Percentiles rank a stretch among this genome's conserved stretches.
Evolutionary conservation across 2,113 vertebrate genomes (phyloP).

Genomic region (Dasypus novemcinctus): DNA sequence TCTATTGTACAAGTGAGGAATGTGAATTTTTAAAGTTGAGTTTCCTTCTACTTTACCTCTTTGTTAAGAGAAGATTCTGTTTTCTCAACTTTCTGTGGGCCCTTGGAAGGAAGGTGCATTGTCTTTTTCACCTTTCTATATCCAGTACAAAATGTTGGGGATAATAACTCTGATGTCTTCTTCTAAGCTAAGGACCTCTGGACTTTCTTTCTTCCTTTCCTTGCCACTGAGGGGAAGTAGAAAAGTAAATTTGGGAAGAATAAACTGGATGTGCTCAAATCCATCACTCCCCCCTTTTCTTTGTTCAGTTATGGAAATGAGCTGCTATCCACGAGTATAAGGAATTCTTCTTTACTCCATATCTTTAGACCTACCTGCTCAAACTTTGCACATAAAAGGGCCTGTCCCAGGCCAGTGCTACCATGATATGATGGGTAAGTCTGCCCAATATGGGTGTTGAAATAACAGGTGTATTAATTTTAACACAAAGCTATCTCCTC

Average conservation of each 20-base stretch:
- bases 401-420: background rate
- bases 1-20: background rate
- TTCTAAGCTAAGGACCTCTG: background rate
- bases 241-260: background rate
- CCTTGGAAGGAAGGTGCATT: background rate
- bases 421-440: too few relatives aligned
- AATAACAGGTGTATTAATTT: background rate
- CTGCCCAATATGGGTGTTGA: too few relatives aligned
- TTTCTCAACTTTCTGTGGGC: background rate
- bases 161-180: background rate
- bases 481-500: background rate
- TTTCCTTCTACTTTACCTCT: background rate
- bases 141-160: background rate
- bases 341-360: background rate
- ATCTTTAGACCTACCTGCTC: background rate
- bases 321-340: background rate
- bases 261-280: background rate
- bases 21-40: background rate
- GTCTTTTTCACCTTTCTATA: background rate
- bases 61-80: background rate
- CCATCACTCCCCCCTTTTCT: background rate
- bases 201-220: background rate
- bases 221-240: background rate
- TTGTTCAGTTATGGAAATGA: background rate
- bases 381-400: background rate